A percentile compares a stretch with the other conserved stretches of the same genome.
Conservation (phyloP, 2,888 invertebrate genomes). For the Lasioglossum figueresi region DNA sequence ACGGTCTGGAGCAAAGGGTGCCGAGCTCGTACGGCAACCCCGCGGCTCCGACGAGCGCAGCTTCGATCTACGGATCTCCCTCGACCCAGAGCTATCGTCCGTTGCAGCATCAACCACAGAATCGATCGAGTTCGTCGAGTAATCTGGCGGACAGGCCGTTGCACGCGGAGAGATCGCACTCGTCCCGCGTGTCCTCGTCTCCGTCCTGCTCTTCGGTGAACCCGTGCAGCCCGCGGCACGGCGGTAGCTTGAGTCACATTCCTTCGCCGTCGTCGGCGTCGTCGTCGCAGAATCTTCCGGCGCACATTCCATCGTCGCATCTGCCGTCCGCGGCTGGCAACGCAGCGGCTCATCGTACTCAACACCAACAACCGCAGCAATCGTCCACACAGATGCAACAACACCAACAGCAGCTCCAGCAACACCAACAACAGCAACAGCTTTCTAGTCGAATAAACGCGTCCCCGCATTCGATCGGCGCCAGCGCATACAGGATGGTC, state of each 20-base stretch:
- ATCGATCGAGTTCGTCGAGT: conserved; percentile 44
- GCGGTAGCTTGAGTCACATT: conserved; percentile 77
- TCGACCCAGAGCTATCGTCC: conserved; percentile 65
- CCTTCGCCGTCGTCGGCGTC: conserved; percentile 74
- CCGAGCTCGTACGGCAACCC: conserved; percentile 64
- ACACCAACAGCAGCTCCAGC: conserved; percentile 65
- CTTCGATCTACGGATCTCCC: conserved; percentile 59
- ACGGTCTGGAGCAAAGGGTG: conserved; percentile 69
- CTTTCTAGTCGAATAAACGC: conserved; percentile 76
- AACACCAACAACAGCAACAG: conserved; percentile 69
- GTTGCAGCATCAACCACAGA: conserved; percentile 61
- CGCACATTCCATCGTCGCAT: conserved; percentile 79
- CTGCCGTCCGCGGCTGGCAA: conserved; percentile 62
- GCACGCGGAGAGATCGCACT: conserved; percentile 63
- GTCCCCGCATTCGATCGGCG: conserved; percentile 65
- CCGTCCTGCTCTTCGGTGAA: conserved; percentile 68
- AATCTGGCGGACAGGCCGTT: conserved; percentile 52
- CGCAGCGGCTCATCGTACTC: conserved; percentile 65
- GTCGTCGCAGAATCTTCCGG: conserved; percentile 74
- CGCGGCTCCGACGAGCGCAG: conserved; percentile 32
- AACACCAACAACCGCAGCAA: conserved; percentile 71
- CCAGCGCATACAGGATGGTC: conserved; percentile 64
- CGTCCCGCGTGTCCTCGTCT: conserved; percentile 63
- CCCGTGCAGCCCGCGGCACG: conserved; percentile 75
- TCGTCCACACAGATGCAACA: conserved; percentile 70